phyloP scores from a whole-genome alignment of 2,113 vertebrate genomes.

The Scytalopus superciliaris region DNA sequence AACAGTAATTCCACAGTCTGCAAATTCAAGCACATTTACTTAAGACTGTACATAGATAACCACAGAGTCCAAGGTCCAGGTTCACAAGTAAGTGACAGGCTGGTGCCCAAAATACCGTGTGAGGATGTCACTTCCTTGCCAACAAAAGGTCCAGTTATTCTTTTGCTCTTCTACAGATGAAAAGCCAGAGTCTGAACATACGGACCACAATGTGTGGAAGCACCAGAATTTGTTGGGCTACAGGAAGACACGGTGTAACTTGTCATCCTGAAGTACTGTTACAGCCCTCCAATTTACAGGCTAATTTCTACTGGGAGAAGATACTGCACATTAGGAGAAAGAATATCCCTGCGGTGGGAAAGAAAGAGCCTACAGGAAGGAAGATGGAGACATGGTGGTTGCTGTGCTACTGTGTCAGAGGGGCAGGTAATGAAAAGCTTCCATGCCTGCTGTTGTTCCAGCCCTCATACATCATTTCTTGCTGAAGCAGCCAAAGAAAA shows the following conservation, averaged over 20 bases:
- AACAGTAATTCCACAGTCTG: neutral
- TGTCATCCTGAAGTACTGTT: neutral
- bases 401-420: neutral
- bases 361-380: neutral
- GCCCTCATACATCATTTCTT: neutral
- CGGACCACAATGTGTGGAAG: neutral
- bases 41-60: neutral
- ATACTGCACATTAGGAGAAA: neutral
- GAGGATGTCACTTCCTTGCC: neutral
- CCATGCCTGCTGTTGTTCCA: neutral
- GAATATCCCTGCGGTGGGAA: neutral
- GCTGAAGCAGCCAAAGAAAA: conserved; percentile 17
- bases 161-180: neutral
- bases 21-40: neutral
- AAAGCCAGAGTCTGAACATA: neutral
- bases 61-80: neutral
- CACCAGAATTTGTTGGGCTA: neutral
- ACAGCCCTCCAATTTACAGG: neutral
- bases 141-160: neutral
- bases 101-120: neutral
- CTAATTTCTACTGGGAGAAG: neutral
- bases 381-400: neutral
- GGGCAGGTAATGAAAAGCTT: neutral
- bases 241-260: neutral
- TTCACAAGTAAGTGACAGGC: neutral